These are phyloP conservation scores for Brienomyrus brachyistius DNA, from an alignment of 2,113 vertebrate species.

Conservation along the genomic window DNA sequence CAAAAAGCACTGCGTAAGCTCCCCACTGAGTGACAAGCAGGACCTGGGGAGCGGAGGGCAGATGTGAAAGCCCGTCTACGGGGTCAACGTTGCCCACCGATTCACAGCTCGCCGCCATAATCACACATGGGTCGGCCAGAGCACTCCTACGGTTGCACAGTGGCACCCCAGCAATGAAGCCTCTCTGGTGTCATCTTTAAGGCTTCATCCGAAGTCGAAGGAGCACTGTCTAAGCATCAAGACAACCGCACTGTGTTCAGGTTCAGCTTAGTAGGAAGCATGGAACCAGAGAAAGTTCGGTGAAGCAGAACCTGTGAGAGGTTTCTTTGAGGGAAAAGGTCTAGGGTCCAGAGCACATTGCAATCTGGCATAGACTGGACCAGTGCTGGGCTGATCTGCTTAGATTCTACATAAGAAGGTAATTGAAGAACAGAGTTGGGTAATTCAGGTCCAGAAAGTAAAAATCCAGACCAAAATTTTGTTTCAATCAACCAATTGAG, in stretches of 20 bases:
- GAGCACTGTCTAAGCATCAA: neutral
- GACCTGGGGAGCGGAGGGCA: neutral
- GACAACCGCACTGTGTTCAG: neutral
- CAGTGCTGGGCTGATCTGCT: neutral
- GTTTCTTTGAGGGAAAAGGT: neutral
- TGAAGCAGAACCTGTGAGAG: neutral
- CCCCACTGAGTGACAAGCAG: neutral
- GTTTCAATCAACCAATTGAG: too few relatives aligned
- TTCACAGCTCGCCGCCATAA: neutral
- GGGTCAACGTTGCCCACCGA: neutral
- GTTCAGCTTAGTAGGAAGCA: neutral
- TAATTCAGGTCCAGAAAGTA: too few relatives aligned
- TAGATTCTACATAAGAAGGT: neutral
- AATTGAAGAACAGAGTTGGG: neutral
- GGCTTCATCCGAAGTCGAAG: neutral
- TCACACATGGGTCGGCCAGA: neutral
- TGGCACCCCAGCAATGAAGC: neutral
- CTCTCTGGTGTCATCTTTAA: neutral
- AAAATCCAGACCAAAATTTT: too few relatives aligned
- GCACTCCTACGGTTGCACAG: neutral
- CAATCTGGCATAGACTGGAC: neutral
- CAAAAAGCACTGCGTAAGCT: constrained; percentile 1
- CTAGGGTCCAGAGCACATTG: neutral
- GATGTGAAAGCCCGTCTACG: neutral
- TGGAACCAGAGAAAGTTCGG: neutral